A percentile compares a stretch with the other conserved stretches of the same genome.
Conservation (phyloP, 2,888 invertebrate genomes). For the Oscheius sp. region DNA sequence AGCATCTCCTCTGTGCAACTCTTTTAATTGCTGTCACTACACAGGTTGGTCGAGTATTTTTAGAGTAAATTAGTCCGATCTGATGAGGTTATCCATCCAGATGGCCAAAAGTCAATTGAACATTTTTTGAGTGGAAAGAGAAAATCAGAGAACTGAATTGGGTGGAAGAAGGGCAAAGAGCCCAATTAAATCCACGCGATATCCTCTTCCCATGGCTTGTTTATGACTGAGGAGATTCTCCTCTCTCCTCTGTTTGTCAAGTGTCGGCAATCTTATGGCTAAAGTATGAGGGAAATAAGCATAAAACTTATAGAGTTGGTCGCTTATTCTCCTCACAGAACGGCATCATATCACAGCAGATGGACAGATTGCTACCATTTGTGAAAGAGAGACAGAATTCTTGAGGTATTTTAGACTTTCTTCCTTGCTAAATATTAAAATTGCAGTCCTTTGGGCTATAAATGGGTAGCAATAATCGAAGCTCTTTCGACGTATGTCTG, state of each 20-base stretch:
- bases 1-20: slow-evolving; percentile 50
- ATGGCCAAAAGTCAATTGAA: neutral
- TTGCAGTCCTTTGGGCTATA: slow-evolving; percentile 51
- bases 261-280: too few relatives aligned
- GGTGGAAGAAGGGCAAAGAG: neutral
- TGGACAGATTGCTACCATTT: slow-evolving; percentile 40
- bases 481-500: slow-evolving; percentile 58
- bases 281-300: too few relatives aligned
- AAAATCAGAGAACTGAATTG: neutral
- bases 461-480: slow-evolving; percentile 58
- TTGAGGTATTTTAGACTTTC: slow-evolving; percentile 39
- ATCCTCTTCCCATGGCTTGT: too few relatives aligned
- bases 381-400: slow-evolving; percentile 42
- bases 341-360: slow-evolving; percentile 22
- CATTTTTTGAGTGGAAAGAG: too few relatives aligned
- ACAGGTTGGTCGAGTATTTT: slow-evolving; percentile 43
- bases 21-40: slow-evolving; percentile 53
- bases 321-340: slow-evolving; percentile 44
- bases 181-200: too few relatives aligned
- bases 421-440: neutral
- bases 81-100: neutral
- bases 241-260: too few relatives aligned
- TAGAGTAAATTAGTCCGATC: neutral
- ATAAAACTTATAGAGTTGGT: slow-evolving; percentile 36
- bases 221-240: too few relatives aligned